Evolutionary conservation across 2,113 vertebrate genomes (phyloP).

Genomic region (Mungos mungo): DNA sequence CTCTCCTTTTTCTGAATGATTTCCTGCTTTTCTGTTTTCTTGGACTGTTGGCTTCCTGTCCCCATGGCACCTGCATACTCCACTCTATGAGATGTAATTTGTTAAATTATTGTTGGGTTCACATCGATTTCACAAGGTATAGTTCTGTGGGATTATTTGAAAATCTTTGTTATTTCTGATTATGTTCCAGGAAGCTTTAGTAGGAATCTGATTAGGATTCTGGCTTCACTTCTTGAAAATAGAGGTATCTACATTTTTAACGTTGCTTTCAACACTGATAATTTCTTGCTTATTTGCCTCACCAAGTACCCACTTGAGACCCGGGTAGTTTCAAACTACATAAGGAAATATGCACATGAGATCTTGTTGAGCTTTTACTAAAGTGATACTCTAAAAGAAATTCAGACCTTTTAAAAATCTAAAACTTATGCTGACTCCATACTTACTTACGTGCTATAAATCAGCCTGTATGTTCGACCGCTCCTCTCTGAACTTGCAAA

Average conservation of each 20-base stretch:
- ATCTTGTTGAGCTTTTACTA: not conserved
- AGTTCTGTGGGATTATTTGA: not conserved
- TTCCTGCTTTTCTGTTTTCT: conserved; percentile 32
- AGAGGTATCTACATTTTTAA: not conserved
- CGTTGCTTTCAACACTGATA: not conserved
- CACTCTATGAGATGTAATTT: not conserved
- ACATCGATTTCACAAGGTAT: not conserved
- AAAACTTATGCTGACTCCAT: not conserved
- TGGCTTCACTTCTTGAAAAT: not conserved
- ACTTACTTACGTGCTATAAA: not conserved
- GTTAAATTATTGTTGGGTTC: not conserved
- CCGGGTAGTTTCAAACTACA: not conserved
- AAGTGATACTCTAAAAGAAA: not conserved
- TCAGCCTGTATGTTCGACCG: not conserved
- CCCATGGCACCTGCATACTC: not conserved
- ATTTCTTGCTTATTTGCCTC: not conserved
- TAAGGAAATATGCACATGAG: not conserved
- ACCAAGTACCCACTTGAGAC: not conserved
- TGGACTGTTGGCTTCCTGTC: not conserved
- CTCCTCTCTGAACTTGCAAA: not conserved
- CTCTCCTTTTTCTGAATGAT: not conserved
- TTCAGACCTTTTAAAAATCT: not conserved
- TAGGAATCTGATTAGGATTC: not conserved
- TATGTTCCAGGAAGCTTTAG: not conserved
- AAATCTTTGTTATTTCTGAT: conserved; percentile 25